Evolutionary conservation across 2,113 vertebrate species (phyloP), one percentile per base, ranked within the genome.

Genomic region (Etia nguti): DNA sequence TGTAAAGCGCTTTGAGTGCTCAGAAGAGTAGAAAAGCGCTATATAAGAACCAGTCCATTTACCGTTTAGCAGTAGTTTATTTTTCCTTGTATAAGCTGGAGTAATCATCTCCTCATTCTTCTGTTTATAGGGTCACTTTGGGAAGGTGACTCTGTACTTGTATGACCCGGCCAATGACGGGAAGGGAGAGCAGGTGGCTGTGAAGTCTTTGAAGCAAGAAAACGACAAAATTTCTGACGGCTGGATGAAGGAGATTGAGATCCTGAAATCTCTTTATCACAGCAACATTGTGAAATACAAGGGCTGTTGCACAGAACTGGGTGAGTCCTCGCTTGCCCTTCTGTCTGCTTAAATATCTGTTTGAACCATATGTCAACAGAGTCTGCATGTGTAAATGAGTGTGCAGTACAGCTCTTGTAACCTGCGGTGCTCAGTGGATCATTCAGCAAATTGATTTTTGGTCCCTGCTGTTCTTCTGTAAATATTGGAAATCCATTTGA

Each of bases 211-310:
- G 50, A 99, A 98, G 91, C 96, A 97, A 0, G 98, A 96, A n/a
- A 96, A 95, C n/a, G 93, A 93, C 1, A 95, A 97, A 80, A 96
- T 97, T 2, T 92, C 94, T 38, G 94, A 95, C 0, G 94, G 96
- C 88, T 99, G 98, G 98, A 96, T 95, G 55, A 97, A 97, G 84
- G 98, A 99, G 88, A 99, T 99, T 3, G 94, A 97, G 29, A 99
- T 98, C 93, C 94, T 99, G 13, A 98, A 97, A 88, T 97, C 96
- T 0, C 96, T 99, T 3, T 96, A 97, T 88, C 98, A 99, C 43
- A 90, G 86, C 18, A 98, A 99, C 93, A 98, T 99, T 2, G 97
- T 99, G 92, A 98, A 97, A 87, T 99, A 99, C 95, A 99, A 97
- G 57, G 98, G 98, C 6, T 98, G 97, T 89, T 98, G 98, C 83